Conservation (phyloP, 1,140 invertebrate species). For the Stegodyphus dumicola region DNA sequence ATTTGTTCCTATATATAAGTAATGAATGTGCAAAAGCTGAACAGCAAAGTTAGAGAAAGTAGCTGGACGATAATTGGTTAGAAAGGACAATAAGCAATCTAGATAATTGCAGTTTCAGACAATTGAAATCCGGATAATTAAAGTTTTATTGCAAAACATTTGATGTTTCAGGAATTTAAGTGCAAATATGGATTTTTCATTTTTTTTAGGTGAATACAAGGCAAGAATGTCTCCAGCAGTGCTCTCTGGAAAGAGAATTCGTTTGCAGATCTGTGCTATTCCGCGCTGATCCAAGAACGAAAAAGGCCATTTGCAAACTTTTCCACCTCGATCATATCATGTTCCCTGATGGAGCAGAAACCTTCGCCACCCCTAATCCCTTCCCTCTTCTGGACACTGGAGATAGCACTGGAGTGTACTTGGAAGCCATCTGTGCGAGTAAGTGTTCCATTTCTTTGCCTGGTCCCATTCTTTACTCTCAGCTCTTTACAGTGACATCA, state of each 20-base stretch:
- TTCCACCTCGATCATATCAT: conserved; percentile 94
- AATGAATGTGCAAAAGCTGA: no score
- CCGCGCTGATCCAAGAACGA: conserved; percentile 68
- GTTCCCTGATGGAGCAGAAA: conserved; percentile 88
- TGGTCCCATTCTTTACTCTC: no score
- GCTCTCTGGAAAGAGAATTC: conserved; percentile 93
- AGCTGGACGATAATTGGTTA: no score
- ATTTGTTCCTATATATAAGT: no score
- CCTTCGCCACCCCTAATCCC: conserved; percentile 80
- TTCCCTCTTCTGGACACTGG: conserved; percentile 91
- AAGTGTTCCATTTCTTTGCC: not conserved
- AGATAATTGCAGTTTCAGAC: no score
- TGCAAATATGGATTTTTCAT: not conserved
- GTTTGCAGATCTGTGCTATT: conserved; percentile 91
- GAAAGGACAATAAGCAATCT: no score
- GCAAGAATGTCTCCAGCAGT: conserved; percentile 85
- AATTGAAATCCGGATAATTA: no score
- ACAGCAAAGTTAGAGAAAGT: no score
- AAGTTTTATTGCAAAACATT: no score
- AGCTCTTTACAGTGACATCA: no score
- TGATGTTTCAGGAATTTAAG: no score
- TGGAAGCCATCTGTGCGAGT: conserved; percentile 83
- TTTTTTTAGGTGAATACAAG: conserved; percentile 71
- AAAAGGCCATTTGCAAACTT: conserved; percentile 81
- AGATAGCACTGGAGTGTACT: conserved; percentile 87